phyloP scores from a whole-genome alignment of 2,113 vertebrate species.

The Leptobrachium ailaonicum region DNA sequence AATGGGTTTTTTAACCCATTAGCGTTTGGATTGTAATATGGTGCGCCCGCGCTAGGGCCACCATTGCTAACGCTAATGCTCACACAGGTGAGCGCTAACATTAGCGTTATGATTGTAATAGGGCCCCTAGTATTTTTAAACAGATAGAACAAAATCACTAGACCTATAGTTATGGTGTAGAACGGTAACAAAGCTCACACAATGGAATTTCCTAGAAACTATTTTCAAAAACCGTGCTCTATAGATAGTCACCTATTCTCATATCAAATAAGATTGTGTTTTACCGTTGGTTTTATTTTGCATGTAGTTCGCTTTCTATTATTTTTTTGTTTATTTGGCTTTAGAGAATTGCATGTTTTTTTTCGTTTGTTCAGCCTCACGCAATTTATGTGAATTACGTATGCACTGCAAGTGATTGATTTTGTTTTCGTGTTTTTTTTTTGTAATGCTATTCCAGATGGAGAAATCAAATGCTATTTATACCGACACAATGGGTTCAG shows the following conservation, averaged over 20 bases:
- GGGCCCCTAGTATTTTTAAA: too few relatives aligned
- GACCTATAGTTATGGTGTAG: too few relatives aligned
- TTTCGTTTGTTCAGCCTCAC: constrained; percentile 16
- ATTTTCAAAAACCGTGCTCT: neutral
- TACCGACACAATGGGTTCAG: constrained; percentile 47
- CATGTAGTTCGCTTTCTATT: constrained; percentile 2
- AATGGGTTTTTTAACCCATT: too few relatives aligned
- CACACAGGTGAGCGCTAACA: too few relatives aligned
- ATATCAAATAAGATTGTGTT: neutral
- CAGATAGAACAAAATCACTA: too few relatives aligned
- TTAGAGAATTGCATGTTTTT: constrained; percentile 18
- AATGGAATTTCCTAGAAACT: neutral
- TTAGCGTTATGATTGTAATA: too few relatives aligned
- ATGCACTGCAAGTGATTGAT: constrained; percentile 41
- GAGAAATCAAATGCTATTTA: constrained; percentile 50
- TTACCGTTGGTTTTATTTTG: neutral
- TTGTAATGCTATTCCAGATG: constrained; percentile 45
- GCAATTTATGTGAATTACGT: constrained; percentile 44
- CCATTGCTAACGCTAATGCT: too few relatives aligned
- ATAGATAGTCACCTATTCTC: neutral
- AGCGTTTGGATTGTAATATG: too few relatives aligned
- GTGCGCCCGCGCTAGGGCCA: too few relatives aligned
- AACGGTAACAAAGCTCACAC: neutral
- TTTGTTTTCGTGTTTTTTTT: constrained; percentile 14
- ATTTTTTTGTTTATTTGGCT: constrained; percentile 23